Evolutionary conservation across 37 sponge, comb jelly and placozoan species (phyloP).

Genomic region (Halisarca cf. caerulea): DNA sequence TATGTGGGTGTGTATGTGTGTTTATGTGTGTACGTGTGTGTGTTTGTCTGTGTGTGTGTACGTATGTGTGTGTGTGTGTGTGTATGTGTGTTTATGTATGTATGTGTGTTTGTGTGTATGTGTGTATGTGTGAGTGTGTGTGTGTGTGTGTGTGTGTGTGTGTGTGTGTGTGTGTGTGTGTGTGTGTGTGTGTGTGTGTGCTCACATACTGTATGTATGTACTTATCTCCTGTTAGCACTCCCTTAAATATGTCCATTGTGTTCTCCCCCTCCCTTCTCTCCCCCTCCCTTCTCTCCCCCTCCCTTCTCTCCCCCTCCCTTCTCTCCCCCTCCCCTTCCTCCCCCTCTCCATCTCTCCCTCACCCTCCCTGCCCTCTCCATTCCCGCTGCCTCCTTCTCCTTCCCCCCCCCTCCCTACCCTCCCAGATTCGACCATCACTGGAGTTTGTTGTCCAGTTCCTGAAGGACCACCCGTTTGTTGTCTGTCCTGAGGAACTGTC

Average conservation of each 20-base stretch:
- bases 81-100: too few species aligned
- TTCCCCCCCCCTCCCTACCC: neutral
- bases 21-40: too few species aligned
- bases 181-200: slow-evolving; percentile 20
- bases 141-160: too few species aligned
- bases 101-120: too few species aligned
- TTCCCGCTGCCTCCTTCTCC: too few species aligned
- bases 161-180: slow-evolving; percentile 36
- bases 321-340: neutral
- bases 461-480: slow-evolving; percentile 81
- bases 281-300: too few species aligned
- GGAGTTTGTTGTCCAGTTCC: slow-evolving; percentile 34
- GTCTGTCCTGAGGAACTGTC: slow-evolving; percentile 89
- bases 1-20: too few species aligned
- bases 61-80: too few species aligned
- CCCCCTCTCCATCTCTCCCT: too few species aligned
- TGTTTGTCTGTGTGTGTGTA: too few species aligned
- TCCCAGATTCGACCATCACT: slow-evolving; percentile 18
- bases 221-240: slow-evolving; percentile 2
- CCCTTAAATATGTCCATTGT: neutral
- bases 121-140: too few species aligned
- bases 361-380: too few species aligned
- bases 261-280: neutral
- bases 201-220: slow-evolving; percentile 42
- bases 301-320: neutral